phyloP scores from a whole-genome alignment of 2,113 vertebrate species.

The Tyto alba region DNA sequence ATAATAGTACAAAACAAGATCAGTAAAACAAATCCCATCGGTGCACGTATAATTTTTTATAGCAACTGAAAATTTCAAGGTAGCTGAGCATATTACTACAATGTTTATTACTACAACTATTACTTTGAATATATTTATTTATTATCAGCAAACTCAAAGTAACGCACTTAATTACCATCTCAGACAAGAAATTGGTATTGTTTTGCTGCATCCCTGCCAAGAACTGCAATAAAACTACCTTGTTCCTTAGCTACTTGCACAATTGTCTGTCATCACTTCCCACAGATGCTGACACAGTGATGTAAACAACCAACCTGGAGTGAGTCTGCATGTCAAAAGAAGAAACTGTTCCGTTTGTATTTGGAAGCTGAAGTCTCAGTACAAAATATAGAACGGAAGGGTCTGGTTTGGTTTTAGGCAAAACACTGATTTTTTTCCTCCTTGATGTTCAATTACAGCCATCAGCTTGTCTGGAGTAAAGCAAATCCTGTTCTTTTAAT shows the following conservation, averaged over 20 bases:
- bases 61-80: slow-evolving; percentile 39
- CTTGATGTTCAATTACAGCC: not conserved
- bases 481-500: not conserved
- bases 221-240: not conserved
- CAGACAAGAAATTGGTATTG: not conserved
- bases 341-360: not conserved
- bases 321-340: not conserved
- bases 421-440: slow-evolving; percentile 27
- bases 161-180: not conserved
- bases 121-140: not conserved
- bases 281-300: not conserved
- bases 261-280: not conserved
- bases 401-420: not conserved
- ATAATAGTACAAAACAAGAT: not conserved
- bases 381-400: not conserved
- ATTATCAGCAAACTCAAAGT: not conserved
- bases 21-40: not conserved
- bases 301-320: not conserved
- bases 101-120: not conserved
- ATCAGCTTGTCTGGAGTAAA: not conserved
- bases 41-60: slow-evolving; percentile 1
- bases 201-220: not conserved
- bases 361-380: not conserved
- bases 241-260: not conserved
- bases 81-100: not conserved